Base-by-base conservation (phyloP, 2,888 invertebrate genomes). In the Aricia artaxerxes region DNA sequence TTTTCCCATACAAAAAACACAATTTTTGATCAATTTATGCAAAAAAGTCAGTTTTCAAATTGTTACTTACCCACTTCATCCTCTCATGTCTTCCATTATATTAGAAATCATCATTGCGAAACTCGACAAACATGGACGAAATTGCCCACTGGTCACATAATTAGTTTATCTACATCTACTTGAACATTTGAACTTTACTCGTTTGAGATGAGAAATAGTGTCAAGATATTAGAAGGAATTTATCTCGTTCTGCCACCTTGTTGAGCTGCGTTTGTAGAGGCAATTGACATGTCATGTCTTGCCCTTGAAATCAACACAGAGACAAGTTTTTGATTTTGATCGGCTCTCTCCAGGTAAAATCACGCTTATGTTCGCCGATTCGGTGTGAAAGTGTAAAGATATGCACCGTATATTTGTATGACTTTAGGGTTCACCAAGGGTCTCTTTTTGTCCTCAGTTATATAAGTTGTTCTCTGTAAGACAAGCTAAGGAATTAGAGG, bases 121-220 rank as follows among this genome's bases (percentile, higher is more conserved):
- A 64, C 61, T 64, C 64, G 64, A 64, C 64, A 31, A 64, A 64
- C 64, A 64, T 64, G 61, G 61, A 31, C 9, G 61, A 64, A 64
- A 64, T 31, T 24, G 61, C 61, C 7, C 9, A 64, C 31, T 24
- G 11, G 64, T 64, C 64, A 64, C 31, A 64, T 64, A 31, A 64
- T 64, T 64, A 64, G 64, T 31, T 64, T 31, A 64, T 64, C 64
- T 31, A 31, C 24, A 64, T 9, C 64, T 61, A 61, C 24, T 61
- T 61, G 24, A 64, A 64, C 64, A 31, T 64, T 11, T 64, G 64
- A 64, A 64, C 64, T 64, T 64, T 61, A 24, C 9, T 24, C 2
- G 31, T 31, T 61, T 61, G 61, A 24, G 31, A 64, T 57, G 57
- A 57, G 57, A 57, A 57, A 57, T 57, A 31, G 11, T 9, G 24